Evolutionary conservation across 1,140 invertebrate genomes (phyloP), one percentile per base, ranked within the genome.

Genomic region (Steinernema feltiae): DNA sequence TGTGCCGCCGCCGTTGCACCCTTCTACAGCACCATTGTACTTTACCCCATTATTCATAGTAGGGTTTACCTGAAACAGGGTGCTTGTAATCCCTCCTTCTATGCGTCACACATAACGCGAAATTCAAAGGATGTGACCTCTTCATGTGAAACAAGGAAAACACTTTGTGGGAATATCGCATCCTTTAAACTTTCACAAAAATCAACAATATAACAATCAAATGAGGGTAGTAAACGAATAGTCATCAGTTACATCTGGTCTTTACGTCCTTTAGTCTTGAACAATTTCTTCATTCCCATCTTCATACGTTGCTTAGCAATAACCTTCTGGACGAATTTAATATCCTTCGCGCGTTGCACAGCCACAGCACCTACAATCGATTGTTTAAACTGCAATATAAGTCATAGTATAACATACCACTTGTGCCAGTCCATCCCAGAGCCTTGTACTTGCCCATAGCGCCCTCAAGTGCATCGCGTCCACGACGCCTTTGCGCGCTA

Each of bases 271-370:
- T 30, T 12, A 1, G 78, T 78, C 46, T 78, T 79, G 78, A 79
- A 79, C 21, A 79, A 46, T 32, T 90, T 91, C 85, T 92, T 93
- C 15, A 92, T 86, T 27, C 93, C 92, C 30, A 96, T 84, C 82
- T 92, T 90, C 85, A 92, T 91, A 48, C 89, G 88, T 87, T 91
- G 91, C 86, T 92, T 93, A 0, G 90, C 88, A 78, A 93, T 92
- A n/a, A 93, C 87, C 79, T 91, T 89, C 80, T 93, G 92, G 90
- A 95, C 91, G 78, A 91, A 92, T 76, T 91, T 91, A 29, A 95
- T 90, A 87, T 96, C 94, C 74, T 91, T 90, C 0, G 91, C 92
- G 88, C 92, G 93, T 87, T 92, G 91, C 69, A 82, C 81, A 78
- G 80, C n/a, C 21, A 69, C 41, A 12, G 41, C n/a, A n/a, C 41